A percentile compares a stretch with the other conserved stretches of the same genome.
phyloP scores from a whole-genome alignment of 2,113 vertebrate genomes.

The Macrotis lagotis region DNA sequence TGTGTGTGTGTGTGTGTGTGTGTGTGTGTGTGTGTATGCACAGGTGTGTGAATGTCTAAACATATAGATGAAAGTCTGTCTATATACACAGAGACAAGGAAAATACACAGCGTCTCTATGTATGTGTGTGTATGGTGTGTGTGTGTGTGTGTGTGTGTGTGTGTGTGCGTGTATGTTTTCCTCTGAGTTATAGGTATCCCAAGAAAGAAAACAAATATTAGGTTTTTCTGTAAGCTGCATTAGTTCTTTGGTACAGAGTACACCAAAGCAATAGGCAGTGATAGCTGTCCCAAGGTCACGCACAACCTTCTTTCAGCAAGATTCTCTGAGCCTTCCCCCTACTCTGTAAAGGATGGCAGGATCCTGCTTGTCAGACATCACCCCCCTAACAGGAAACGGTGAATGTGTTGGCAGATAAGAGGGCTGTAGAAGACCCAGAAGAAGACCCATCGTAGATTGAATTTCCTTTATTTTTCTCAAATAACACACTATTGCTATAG shows the following conservation, averaged over 20 bases:
- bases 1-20: no score
- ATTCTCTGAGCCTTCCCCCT: neutral
- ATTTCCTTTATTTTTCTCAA: neutral
- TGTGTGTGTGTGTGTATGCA: no score
- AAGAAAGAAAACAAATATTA: neutral
- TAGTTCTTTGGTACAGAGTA: neutral
- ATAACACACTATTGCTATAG: neutral
- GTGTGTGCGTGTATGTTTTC: neutral
- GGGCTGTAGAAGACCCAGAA: neutral
- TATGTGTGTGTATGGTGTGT: no score
- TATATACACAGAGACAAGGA: neutral
- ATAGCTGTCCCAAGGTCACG: neutral
- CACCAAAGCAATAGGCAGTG: neutral
- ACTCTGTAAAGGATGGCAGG: neutral
- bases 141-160: no score
- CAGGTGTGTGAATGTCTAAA: no score
- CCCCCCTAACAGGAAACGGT: neutral
- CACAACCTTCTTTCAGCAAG: neutral
- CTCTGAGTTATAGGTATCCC: neutral
- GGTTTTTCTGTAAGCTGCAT: neutral
- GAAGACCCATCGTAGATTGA: no score
- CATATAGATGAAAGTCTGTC: neutral
- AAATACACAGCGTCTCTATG: neutral
- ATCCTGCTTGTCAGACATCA: neutral
- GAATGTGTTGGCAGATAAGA: neutral